These are phyloP conservation scores for Drosophila azteca DNA, from an alignment of 1,140 invertebrate species.

Conservation along the genomic window DNA sequence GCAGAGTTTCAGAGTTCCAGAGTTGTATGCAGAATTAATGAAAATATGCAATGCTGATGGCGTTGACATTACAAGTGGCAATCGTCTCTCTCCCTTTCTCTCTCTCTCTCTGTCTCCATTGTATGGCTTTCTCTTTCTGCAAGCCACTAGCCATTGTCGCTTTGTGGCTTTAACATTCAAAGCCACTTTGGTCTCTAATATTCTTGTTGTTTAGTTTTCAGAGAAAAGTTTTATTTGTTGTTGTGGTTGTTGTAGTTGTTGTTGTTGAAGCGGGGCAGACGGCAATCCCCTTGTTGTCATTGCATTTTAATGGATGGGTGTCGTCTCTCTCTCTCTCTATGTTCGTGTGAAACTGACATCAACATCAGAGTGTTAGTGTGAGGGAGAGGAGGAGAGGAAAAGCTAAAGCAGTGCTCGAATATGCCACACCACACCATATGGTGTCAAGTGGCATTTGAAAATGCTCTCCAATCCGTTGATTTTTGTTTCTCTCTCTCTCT, in stretches of 20 bases:
- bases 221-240: constrained; percentile 54
- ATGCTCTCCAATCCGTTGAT: constrained; percentile 67
- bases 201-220: constrained; percentile 64
- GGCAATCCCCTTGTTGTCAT: constrained; percentile 60
- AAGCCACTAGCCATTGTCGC: constrained; percentile 37
- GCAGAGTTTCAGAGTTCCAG: neutral
- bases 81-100: neutral
- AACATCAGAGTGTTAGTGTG: constrained; percentile 40
- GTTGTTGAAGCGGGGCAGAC: neutral
- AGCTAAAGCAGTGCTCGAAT: too few species aligned
- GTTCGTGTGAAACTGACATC: too few species aligned
- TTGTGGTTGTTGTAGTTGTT: constrained; percentile 1
- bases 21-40: constrained; percentile 74
- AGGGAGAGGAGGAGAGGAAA: constrained; percentile 11
- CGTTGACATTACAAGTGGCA: constrained; percentile 72
- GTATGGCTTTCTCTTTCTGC: neutral
- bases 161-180: constrained; percentile 74
- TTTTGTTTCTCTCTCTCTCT: constrained; percentile 45
- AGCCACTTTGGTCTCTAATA: constrained; percentile 75
- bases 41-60: constrained; percentile 71
- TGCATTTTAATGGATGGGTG: constrained; percentile 63
- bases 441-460: constrained; percentile 81
- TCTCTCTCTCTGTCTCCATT: constrained; percentile 4
- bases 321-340: too few species aligned
- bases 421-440: constrained; percentile 72